These are phyloP conservation scores for Corythornis madagascariensis DNA, from an alignment of 2,113 vertebrate species.

Conservation along the genomic window DNA sequence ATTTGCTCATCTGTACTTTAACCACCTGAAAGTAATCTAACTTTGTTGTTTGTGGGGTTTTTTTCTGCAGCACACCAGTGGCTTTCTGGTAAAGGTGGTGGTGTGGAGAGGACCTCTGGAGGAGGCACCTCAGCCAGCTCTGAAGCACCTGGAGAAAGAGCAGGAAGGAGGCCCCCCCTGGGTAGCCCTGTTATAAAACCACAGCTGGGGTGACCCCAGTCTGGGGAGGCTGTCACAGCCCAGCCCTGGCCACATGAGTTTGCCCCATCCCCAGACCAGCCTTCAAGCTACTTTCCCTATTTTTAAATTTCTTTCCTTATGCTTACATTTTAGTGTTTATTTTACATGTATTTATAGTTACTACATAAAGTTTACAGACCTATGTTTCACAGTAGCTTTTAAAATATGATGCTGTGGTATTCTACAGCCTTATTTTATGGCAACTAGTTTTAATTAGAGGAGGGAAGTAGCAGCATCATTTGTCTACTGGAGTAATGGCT, in stretches of 20 bases:
- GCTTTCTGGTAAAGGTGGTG: neutral
- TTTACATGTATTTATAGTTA: neutral
- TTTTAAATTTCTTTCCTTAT: neutral
- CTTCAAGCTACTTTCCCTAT: neutral
- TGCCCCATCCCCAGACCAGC: neutral
- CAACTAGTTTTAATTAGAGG: constrained; percentile 26
- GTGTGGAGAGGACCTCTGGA: neutral
- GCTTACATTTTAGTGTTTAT: neutral
- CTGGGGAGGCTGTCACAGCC: fast-evolving
- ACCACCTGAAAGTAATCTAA: neutral
- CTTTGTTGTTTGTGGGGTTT: neutral
- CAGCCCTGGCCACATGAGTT: fast-evolving
- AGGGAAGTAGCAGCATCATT: neutral
- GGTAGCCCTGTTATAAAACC: neutral
- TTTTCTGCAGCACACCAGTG: neutral
- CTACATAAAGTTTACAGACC: neutral
- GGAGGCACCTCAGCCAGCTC: neutral
- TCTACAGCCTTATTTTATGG: neutral
- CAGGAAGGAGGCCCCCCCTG: neutral
- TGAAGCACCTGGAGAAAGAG: neutral
- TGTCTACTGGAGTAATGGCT: neutral
- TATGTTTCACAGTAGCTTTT: neutral
- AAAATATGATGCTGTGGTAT: neutral
- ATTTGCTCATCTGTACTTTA: neutral
- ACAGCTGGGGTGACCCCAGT: neutral